These are phyloP conservation scores for Drosophila antonietae DNA, from an alignment of 2,888 invertebrate species.

Conservation along the genomic window DNA sequence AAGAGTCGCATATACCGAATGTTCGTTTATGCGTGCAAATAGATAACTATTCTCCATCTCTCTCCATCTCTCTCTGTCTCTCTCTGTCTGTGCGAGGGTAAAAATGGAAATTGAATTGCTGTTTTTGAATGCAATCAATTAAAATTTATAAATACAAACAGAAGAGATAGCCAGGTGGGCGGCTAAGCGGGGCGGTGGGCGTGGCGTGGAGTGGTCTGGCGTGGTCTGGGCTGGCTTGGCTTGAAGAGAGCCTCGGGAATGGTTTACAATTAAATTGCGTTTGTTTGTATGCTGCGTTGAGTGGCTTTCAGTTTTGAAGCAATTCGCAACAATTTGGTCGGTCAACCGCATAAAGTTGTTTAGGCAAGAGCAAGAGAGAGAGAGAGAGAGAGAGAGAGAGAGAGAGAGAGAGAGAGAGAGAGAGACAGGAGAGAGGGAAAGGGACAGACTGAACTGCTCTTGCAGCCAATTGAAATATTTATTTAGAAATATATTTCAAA, in stretches of 20 bases:
- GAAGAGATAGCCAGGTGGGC: constrained; percentile 1
- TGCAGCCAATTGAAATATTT: background rate
- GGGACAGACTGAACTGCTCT: background rate
- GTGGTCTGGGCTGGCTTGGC: background rate
- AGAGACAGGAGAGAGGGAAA: background rate
- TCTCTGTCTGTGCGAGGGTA: background rate
- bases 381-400: background rate
- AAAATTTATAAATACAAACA: constrained; percentile 46
- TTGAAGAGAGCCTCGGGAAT: constrained; percentile 4
- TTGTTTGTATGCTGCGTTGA: constrained; percentile 39
- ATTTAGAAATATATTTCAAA: background rate
- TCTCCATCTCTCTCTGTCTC: background rate
- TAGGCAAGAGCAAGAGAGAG: background rate
- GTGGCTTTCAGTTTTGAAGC: constrained; percentile 31
- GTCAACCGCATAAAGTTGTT: constrained; percentile 26
- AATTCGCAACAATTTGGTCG: constrained; percentile 25
- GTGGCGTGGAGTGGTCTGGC: background rate
- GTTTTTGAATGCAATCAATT: constrained; percentile 65
- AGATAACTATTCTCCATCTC: background rate
- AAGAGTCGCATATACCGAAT: background rate
- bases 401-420: background rate
- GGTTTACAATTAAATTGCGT: constrained; percentile 63
- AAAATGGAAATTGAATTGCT: constrained; percentile 37
- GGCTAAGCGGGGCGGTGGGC: background rate
- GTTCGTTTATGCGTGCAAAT: background rate